These are phyloP conservation scores for Poecilia wingei DNA, from an alignment of 2,797 vertebrate species.

Conservation along the genomic window DNA sequence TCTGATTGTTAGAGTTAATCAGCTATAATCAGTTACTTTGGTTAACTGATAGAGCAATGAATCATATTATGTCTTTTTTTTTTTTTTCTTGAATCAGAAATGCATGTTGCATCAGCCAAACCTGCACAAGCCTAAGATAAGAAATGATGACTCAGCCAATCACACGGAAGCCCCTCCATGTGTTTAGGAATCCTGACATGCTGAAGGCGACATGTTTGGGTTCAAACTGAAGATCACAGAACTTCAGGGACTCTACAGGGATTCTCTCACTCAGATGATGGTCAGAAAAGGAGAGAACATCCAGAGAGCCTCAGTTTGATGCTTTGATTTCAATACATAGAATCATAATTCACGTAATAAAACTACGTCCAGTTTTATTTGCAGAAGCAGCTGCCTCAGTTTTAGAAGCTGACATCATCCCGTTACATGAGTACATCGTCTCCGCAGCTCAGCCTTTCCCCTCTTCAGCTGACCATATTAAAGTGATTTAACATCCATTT, in stretches of 20 bases:
- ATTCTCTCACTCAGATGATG: background rate
- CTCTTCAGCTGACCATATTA: constrained; percentile 34
- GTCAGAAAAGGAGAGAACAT: background rate
- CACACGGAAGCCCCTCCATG: background rate
- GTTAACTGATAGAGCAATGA: background rate
- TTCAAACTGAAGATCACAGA: background rate
- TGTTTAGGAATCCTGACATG: background rate
- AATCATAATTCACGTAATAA: background rate
- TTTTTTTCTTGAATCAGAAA: background rate
- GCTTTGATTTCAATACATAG: background rate
- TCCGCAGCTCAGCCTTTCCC: constrained; percentile 9
- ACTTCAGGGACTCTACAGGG: background rate
- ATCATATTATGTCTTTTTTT: background rate
- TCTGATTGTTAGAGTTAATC: background rate
- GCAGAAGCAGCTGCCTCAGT: constrained; percentile 4
- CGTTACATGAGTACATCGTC: constrained; percentile 12
- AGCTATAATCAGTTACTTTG: background rate
- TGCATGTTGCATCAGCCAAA: background rate
- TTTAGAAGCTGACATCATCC: constrained; percentile 47
- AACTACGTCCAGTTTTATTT: constrained; percentile 4
- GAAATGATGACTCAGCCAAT: background rate
- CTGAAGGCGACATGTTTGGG: background rate
- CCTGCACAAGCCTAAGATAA: background rate
- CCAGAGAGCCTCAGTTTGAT: background rate
- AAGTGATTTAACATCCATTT: constrained; percentile 55